phyloP scores from a whole-genome alignment of 2,113 vertebrate species.

The Agelaius phoeniceus region DNA sequence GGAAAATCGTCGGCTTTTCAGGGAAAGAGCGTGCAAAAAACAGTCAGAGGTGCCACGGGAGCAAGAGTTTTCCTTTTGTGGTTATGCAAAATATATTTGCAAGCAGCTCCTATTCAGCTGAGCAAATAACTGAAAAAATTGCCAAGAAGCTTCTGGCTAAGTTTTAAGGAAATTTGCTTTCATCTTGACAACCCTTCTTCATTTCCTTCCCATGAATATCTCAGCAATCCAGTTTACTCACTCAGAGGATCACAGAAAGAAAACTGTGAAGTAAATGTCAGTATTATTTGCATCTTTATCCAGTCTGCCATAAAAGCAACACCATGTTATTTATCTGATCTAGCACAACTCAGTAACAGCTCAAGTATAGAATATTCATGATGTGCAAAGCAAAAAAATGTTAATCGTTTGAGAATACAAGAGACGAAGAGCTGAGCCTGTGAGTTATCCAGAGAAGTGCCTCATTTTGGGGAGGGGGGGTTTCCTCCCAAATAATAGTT shows the following conservation, averaged over 20 bases:
- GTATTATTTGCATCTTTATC: constrained; percentile 68
- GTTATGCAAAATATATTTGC: constrained; percentile 17
- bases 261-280: constrained; percentile 69
- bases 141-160: constrained; percentile 52
- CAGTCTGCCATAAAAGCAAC: constrained; percentile 65
- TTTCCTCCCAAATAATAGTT: background rate
- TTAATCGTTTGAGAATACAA: constrained; percentile 51
- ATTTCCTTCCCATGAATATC: constrained; percentile 60
- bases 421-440: background rate
- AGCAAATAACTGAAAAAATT: constrained; percentile 41
- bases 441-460: constrained; percentile 3
- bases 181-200: constrained; percentile 54
- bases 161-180: constrained; percentile 64
- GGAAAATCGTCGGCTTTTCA: background rate
- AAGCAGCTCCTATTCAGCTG: constrained; percentile 32
- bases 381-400: constrained; percentile 54
- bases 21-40: background rate
- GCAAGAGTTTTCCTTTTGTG: background rate
- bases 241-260: constrained; percentile 61
- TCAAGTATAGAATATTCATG: constrained; percentile 62
- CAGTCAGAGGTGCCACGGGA: background rate
- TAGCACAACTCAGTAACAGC: constrained; percentile 56
- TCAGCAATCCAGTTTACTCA: constrained; percentile 66
- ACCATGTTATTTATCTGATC: constrained; percentile 65
- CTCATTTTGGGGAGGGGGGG: background rate